Percentiles rank a stretch among this genome's conserved stretches.
These are phyloP conservation scores for Edolisoma coerulescens DNA, from an alignment of 2,113 vertebrate genomes.

Conservation along the genomic window DNA sequence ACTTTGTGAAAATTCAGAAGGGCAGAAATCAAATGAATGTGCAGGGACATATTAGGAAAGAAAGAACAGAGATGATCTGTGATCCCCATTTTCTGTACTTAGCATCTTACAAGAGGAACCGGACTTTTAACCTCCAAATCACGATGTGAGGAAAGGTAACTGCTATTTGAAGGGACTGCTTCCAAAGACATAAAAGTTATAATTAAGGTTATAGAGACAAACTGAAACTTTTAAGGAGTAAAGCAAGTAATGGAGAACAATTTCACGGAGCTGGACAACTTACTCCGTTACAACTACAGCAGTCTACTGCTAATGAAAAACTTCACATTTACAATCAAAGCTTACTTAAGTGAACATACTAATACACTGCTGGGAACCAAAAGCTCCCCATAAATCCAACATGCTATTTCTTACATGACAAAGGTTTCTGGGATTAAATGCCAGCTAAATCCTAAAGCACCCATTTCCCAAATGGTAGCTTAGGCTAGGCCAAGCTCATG, in stretches of 20 bases:
- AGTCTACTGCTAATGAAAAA: neutral
- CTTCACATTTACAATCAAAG: neutral
- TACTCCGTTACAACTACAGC: neutral
- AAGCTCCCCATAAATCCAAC: neutral
- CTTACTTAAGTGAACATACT: neutral
- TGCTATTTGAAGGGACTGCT: neutral
- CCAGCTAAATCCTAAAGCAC: neutral
- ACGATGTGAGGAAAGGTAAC: neutral
- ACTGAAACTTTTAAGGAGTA: neutral
- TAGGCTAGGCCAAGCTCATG: neutral
- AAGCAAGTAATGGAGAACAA: neutral
- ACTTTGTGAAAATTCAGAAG: neutral
- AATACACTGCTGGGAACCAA: accelerated
- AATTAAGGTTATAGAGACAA: neutral
- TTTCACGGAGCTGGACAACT: neutral
- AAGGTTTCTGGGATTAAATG: neutral
- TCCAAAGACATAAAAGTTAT: neutral
- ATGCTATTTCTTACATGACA: neutral
- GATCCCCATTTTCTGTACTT: neutral
- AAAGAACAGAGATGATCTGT: neutral
- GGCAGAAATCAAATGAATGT: neutral
- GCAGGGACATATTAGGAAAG: neutral
- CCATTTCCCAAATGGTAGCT: neutral
- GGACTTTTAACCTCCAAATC: neutral
- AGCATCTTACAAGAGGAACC: neutral